Base-by-base conservation (phyloP, 2,113 vertebrate species). In the Hystrix brachyura region DNA sequence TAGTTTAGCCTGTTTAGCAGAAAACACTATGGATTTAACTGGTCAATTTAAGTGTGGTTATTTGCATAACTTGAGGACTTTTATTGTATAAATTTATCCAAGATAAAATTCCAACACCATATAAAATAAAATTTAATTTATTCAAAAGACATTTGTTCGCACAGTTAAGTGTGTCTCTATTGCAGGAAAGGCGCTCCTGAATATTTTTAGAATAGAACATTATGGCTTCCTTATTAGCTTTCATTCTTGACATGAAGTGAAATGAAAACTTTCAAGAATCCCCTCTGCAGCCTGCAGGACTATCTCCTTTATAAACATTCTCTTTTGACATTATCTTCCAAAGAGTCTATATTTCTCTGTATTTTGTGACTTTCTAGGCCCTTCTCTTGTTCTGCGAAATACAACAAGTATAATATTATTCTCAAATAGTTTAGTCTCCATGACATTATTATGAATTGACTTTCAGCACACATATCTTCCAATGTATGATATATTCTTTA, bases 61-160 rank as follows among this genome's bases (percentile, higher is more conserved):
- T 80, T 93, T 95, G 13, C 1, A 72, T 84, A 55, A 55, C 5
- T 78, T 78, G 34, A 65, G 7, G 23, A 43, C 8, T 53, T 86
- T 84, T 65, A 57, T 65, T 72, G 62, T 72, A 91, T 91, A 91
- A 14, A 74, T 15, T 89, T 87, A 87, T 32, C 12, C 14, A 83
- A 85, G 79, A 18, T 89, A 89, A 93, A 80, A 32, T 91, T 93
- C 87, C 43, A 82, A 64, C 53, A 38, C 53, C n/a, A 64, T 80
- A 90, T 59, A 94, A 87, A 87, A 86, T 94, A 89, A 38, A 91
- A 88, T 74, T 92, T 82, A 93, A 83, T 86, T 81, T 78, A 88
- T 81, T 94, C 93, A 46, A 89, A 91, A 76, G 67, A n/a, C 89
- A 67, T 51, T 51, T 57, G 23, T 64, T 21, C 38, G 10, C 10